phyloP scores from a whole-genome alignment of 2,888 invertebrate genomes.

The Caradrina kadenii region DNA sequence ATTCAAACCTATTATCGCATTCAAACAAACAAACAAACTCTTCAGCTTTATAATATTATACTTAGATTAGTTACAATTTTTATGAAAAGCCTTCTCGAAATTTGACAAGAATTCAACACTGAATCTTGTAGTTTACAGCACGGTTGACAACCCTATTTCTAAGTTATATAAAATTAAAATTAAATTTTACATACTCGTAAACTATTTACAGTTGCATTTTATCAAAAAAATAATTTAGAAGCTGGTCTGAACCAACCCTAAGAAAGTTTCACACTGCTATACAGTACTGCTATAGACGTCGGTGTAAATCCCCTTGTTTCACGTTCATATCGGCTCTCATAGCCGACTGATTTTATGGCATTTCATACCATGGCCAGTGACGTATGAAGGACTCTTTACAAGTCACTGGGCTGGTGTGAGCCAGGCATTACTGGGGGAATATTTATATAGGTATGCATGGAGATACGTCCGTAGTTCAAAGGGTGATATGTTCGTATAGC shows the following conservation, averaged over 20 bases:
- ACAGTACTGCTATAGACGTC: conserved; percentile 18
- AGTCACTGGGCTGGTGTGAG: conserved; percentile 58
- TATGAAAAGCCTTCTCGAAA: too few relatives aligned
- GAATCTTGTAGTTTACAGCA: too few relatives aligned
- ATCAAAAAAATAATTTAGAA: not conserved
- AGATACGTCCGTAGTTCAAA: conserved; percentile 3
- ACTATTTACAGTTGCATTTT: not conserved
- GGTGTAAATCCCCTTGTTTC: conserved; percentile 65
- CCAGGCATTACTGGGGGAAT: conserved; percentile 36
- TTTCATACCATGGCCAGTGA: conserved; percentile 64
- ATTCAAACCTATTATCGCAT: too few relatives aligned
- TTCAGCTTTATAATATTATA: too few relatives aligned
- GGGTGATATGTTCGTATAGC: not conserved
- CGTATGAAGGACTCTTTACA: conserved; percentile 65
- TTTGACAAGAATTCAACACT: too few relatives aligned
- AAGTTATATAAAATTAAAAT: too few relatives aligned
- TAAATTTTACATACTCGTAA: too few relatives aligned
- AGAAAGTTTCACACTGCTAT: conserved; percentile 26
- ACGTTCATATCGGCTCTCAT: conserved; percentile 71
- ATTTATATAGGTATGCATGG: not conserved
- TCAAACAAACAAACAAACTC: too few relatives aligned
- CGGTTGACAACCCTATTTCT: too few relatives aligned
- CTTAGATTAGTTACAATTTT: too few relatives aligned
- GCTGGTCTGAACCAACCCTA: conserved; percentile 25
- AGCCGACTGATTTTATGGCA: conserved; percentile 74